Evolutionary conservation across 2,888 invertebrate genomes (phyloP).

Genomic region (Theretra japonica): DNA sequence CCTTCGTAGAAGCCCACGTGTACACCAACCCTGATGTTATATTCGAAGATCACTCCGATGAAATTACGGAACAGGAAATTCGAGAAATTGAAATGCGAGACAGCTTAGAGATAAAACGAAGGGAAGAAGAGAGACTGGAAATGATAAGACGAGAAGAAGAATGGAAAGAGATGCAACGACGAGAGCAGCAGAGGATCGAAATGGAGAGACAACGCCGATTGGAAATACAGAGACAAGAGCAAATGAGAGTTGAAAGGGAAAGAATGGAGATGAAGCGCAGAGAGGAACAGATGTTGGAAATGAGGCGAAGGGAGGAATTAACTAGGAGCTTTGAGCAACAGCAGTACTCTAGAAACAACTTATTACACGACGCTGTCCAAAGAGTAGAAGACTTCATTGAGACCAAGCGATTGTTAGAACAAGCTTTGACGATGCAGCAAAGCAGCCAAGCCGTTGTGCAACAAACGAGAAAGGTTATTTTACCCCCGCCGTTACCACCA

Average conservation of each 20-base stretch:
- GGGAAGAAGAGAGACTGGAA: conserved; percentile 6
- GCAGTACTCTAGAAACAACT: neutral
- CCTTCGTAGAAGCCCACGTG: conserved; percentile 76
- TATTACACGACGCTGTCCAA: conserved; percentile 39
- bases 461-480: conserved; percentile 39
- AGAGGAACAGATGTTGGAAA: conserved; percentile 18
- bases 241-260: conserved; percentile 33
- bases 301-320: neutral
- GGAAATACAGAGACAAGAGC: conserved; percentile 3
- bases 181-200: neutral
- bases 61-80: conserved; percentile 56
- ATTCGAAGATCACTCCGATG: conserved; percentile 56
- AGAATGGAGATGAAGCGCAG: conserved; percentile 9
- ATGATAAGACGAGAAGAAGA: neutral
- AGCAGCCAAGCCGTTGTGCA: conserved; percentile 39
- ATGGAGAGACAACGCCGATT: neutral
- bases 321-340: neutral
- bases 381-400: conserved; percentile 41
- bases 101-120: neutral
- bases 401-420: conserved; percentile 39
- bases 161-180: neutral
- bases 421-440: conserved; percentile 40
- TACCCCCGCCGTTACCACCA: conserved; percentile 39
- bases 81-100: neutral
- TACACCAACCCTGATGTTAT: conserved; percentile 75